Base-by-base conservation (phyloP, 2,113 vertebrate species). In the Chionis minor region DNA sequence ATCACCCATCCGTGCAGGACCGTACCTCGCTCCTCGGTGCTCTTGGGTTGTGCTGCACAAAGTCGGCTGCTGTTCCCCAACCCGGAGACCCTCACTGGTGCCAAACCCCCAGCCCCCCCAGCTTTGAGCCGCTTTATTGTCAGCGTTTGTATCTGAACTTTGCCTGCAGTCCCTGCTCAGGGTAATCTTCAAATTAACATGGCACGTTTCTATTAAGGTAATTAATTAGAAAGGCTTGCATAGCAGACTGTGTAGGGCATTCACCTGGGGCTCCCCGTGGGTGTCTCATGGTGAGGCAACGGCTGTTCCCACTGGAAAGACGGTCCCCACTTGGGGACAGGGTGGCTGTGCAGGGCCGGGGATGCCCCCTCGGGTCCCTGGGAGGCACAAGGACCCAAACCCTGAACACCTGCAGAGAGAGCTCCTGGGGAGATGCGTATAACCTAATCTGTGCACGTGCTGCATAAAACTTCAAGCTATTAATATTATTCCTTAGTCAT, bases 371-470 rank as follows among this genome's bases (percentile, higher is more conserved):
- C 9, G 6, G 21, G 24, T 75, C 23, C 73, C 18, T 18, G 1
- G 40, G 58, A 13, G 1, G 7, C 40, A 14, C 38, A 49, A 8
- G 23, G 8, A 9, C 10, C 52, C 26, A 5, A 56, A 6, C 21
- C 15, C 27, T 6, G 2, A 12, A 12, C 49, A 10, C 22, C n/a
- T 13, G 3, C 54, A 8, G 54, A 26, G n/a, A 2, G 55, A 15
- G 44, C 44, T 13, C 5, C n/a, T 9, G 47, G 3, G 5, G 56
- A 3, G 45, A 3, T 2, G 24, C 9, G 2, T 3, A 0, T 6
- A 28, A 14, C 0, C 10, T 8, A 6, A 6, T 8, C 47, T 12
- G 30, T 7, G 11, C 3, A 2, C 9, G 6, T 3, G 38, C 67
- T 30, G 35, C 56, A 6, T 3, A 40, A 26, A 27, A 5, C 33